Percentiles rank a stretch among this genome's conserved stretches.
Evolutionary conservation across 2,113 vertebrate genomes (phyloP).

Genomic region (Grammomys surdaster): DNA sequence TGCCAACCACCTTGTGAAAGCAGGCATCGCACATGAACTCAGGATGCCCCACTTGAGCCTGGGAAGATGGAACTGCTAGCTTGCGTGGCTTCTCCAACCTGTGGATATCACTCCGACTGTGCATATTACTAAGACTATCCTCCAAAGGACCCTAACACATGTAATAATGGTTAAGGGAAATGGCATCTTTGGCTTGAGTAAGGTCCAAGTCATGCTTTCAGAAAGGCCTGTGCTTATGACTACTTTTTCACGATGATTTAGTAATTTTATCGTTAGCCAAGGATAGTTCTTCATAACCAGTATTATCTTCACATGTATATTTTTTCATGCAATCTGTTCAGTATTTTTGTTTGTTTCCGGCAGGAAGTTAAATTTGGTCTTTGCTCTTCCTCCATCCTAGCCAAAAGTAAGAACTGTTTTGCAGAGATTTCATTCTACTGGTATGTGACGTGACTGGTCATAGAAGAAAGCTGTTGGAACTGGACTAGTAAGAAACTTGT

Average conservation of each 20-base stretch:
- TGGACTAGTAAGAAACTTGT: neutral
- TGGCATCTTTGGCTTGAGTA: neutral
- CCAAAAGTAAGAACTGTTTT: neutral
- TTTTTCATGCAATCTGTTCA: neutral
- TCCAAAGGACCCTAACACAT: neutral
- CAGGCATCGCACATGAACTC: neutral
- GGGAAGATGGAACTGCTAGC: neutral
- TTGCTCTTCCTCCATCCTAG: neutral
- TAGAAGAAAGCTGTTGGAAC: neutral
- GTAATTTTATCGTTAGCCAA: neutral
- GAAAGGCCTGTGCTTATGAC: neutral
- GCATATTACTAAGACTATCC: neutral
- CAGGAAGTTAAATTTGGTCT: neutral
- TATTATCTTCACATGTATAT: neutral
- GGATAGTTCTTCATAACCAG: neutral
- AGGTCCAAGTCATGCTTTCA: neutral
- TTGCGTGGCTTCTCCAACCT: neutral
- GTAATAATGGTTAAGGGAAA: neutral
- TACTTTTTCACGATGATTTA: neutral
- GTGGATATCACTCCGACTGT: neutral
- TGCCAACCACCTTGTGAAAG: neutral
- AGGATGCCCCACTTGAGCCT: neutral
- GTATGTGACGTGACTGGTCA: neutral
- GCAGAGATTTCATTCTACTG: neutral
- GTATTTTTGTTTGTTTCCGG: neutral